Percentiles rank a stretch among this genome's conserved stretches.
These are phyloP conservation scores for Acropternis orthonyx DNA, from an alignment of 2,797 vertebrate genomes.

Conservation along the genomic window DNA sequence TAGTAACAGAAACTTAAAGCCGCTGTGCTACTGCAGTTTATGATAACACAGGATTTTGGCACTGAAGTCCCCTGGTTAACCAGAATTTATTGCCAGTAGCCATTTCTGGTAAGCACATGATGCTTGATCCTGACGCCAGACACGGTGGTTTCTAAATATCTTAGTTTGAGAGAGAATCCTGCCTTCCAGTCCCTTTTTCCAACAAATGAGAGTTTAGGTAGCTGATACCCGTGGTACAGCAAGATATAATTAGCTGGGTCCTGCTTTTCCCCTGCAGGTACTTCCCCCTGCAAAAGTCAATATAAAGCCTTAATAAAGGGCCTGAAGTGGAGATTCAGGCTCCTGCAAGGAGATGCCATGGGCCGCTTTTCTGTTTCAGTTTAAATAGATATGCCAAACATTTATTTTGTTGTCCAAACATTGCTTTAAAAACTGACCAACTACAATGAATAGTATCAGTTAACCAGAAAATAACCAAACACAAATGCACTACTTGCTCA, in stretches of 20 bases:
- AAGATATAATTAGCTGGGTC: not conserved
- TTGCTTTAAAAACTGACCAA: not conserved
- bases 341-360: not conserved
- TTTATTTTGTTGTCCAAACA: not conserved
- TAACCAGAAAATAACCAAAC: not conserved
- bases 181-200: not conserved
- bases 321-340: not conserved
- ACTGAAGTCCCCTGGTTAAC: not conserved
- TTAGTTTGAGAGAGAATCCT: not conserved
- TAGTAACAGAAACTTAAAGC: not conserved
- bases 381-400: not conserved
- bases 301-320: not conserved
- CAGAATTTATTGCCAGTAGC: not conserved
- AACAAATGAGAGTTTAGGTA: not conserved
- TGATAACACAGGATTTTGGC: not conserved
- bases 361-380: not conserved
- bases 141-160: not conserved
- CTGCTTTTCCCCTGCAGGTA: not conserved
- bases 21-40: not conserved
- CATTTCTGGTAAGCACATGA: not conserved
- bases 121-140: not conserved
- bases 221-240: not conserved
- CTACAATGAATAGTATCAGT: not conserved
- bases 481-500: not conserved
- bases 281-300: not conserved